phyloP scores from a whole-genome alignment of 2,113 vertebrate species.

The Xiphophorus couchianus region DNA sequence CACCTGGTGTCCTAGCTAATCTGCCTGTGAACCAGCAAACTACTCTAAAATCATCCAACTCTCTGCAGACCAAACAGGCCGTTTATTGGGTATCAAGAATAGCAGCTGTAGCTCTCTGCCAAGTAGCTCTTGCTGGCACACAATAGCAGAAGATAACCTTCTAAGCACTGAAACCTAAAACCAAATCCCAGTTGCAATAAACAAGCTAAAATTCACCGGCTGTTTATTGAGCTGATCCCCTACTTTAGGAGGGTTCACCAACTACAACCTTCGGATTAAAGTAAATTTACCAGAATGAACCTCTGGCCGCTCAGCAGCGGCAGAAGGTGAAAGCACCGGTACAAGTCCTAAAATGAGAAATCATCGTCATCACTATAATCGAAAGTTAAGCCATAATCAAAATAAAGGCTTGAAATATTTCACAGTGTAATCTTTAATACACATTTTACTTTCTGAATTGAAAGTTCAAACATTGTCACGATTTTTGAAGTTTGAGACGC shows the following conservation, averaged over 20 bases:
- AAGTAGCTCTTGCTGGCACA: slow-evolving; percentile 44
- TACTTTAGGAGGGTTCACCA: slow-evolving; percentile 10
- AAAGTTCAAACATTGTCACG: too few relatives aligned
- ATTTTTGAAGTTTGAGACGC: too few relatives aligned
- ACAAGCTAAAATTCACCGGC: slow-evolving; percentile 39
- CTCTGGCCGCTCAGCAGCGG: slow-evolving; percentile 9
- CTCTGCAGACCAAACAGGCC: slow-evolving; percentile 4
- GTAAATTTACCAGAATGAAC: slow-evolving; percentile 32
- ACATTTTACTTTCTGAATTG: too few relatives aligned
- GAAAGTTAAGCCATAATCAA: too few relatives aligned
- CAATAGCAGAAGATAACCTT: slow-evolving; percentile 20
- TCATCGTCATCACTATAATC: too few relatives aligned
- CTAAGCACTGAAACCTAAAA: slow-evolving; percentile 38
- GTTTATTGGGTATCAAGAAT: slow-evolving; percentile 55
- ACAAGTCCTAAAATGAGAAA: slow-evolving; percentile 8
- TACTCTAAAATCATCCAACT: slow-evolving; percentile 31
- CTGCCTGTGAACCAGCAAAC: slow-evolving; percentile 52
- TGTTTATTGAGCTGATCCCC: slow-evolving; percentile 45
- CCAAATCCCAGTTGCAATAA: slow-evolving; percentile 26
- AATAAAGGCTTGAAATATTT: too few relatives aligned
- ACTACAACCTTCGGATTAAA: slow-evolving; percentile 26
- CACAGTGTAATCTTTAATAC: too few relatives aligned
- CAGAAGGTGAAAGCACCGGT: neutral
- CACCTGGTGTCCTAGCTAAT: slow-evolving; percentile 14
- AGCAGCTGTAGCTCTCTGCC: slow-evolving; percentile 28